A percentile compares a stretch with the other conserved stretches of the same genome.
Conservation (phyloP, 92 coral and sea anemone genomes). For the Plumapathes pennacea region DNA sequence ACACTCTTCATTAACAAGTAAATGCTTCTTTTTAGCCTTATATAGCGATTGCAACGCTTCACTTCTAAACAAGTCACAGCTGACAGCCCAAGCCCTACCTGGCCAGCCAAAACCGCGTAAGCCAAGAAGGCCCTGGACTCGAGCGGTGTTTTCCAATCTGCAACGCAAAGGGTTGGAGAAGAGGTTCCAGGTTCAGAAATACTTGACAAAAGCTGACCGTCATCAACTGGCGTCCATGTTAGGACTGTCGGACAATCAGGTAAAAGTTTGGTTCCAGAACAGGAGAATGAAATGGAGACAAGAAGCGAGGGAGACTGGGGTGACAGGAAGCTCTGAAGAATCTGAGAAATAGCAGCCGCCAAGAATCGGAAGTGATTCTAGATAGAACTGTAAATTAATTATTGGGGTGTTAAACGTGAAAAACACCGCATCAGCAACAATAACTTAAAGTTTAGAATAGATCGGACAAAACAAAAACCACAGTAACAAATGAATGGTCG, state of each 20-base stretch:
- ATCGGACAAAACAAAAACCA: too few relatives aligned
- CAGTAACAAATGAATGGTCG: too few relatives aligned
- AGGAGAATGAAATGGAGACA: constrained; percentile 99
- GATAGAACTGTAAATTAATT: too few relatives aligned
- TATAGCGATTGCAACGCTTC: constrained; percentile 41
- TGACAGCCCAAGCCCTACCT: constrained; percentile 62
- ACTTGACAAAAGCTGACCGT: constrained; percentile 95
- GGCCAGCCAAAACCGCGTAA: constrained; percentile 89
- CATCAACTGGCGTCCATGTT: constrained; percentile 97
- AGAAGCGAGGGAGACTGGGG: constrained; percentile 82
- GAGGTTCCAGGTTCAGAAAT: constrained; percentile 95
- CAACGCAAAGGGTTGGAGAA: constrained; percentile 98
- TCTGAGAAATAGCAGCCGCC: constrained; percentile 1
- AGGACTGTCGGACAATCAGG: constrained; percentile 96
- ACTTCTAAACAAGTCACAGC: constrained; percentile 47
- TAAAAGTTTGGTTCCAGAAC: constrained; percentile 99
- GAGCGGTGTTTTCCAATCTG: constrained; percentile 97
- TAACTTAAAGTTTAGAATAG: too few relatives aligned
- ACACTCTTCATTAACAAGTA: too few relatives aligned
- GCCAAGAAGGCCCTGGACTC: constrained; percentile 99
- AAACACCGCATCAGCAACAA: too few relatives aligned
- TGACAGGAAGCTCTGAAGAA: constrained; percentile 57
- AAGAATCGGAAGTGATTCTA: too few relatives aligned
- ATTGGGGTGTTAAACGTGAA: too few relatives aligned
- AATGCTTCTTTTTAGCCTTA: constrained; percentile 32